Evolutionary conservation across 2,113 vertebrate species (phyloP).

Genomic region (Columba livia): DNA sequence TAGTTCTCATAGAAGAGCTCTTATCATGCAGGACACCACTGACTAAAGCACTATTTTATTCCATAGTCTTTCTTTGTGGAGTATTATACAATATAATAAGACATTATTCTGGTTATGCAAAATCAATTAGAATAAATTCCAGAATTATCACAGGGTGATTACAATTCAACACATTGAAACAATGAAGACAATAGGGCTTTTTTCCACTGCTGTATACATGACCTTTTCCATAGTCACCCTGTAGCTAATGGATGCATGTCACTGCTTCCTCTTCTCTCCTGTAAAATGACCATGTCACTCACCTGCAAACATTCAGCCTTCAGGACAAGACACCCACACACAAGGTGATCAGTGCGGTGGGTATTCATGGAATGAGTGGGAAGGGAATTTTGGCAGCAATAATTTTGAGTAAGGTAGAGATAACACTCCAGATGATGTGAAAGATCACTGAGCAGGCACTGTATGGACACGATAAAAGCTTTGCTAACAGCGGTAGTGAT

Average conservation of each 20-base stretch:
- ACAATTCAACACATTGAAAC: not conserved
- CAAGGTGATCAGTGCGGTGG: not conserved
- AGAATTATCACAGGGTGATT: not conserved
- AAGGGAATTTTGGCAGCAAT: not conserved
- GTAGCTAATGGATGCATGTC: not conserved
- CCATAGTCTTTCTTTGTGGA: not conserved
- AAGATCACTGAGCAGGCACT: not conserved
- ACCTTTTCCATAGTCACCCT: not conserved
- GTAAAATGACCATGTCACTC: not conserved
- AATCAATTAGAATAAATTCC: slow-evolving; percentile 13
- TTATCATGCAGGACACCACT: slow-evolving; percentile 1
- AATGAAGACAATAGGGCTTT: not conserved
- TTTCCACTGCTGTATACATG: not conserved
- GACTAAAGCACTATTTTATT: not conserved
- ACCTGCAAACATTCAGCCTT: not conserved
- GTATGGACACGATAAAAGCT: not conserved
- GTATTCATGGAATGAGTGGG: not conserved
- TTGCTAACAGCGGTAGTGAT: not conserved
- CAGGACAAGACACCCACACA: not conserved
- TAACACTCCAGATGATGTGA: not conserved
- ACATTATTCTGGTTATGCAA: not conserved
- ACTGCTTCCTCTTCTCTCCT: not conserved
- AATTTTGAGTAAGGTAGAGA: not conserved
- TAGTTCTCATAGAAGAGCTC: not conserved
- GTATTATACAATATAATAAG: not conserved